A percentile compares a stretch with the other conserved stretches of the same genome.
These are phyloP conservation scores for Cololabis saira DNA, from an alignment of 2,113 vertebrate species.

Conservation along the genomic window DNA sequence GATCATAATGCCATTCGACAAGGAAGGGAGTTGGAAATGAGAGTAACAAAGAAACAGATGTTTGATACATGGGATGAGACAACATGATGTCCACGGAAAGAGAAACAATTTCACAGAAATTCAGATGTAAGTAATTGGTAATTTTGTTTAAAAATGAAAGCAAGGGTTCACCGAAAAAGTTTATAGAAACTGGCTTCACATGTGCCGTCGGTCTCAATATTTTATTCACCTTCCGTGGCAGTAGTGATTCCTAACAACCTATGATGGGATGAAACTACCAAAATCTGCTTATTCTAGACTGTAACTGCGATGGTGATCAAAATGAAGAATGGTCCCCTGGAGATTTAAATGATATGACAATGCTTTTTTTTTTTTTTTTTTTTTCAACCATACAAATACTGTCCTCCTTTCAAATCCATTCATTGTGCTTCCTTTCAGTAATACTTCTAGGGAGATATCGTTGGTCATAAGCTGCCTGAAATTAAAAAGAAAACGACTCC, in stretches of 20 bases:
- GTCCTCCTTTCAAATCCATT: conserved; percentile 47
- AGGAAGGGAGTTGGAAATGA: conserved; percentile 49
- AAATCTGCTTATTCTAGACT: conserved; percentile 31
- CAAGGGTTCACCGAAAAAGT: conserved; percentile 42
- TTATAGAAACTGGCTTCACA: conserved; percentile 24
- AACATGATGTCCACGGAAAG: conserved; percentile 60
- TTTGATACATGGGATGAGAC: conserved; percentile 57
- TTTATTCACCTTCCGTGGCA: conserved; percentile 53
- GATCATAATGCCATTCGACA: conserved; percentile 80
- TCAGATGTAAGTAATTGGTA: conserved; percentile 52
- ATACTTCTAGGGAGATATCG: conserved; percentile 63
- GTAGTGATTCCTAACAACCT: conserved; percentile 29
- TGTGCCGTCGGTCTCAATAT: conserved; percentile 16
- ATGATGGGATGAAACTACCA: conserved; percentile 23
- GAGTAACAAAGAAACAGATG: conserved; percentile 64
- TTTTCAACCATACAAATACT: conserved; percentile 48
- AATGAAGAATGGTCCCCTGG: conserved; percentile 44
- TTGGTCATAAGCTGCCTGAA: conserved; percentile 81
- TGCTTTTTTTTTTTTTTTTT: conserved; percentile 42
- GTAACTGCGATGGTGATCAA: conserved; percentile 10
- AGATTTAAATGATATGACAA: conserved; percentile 47
- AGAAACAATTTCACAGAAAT: conserved; percentile 72
- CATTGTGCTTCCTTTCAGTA: conserved; percentile 74
- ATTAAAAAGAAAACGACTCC: conserved; percentile 85
- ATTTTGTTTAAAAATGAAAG: conserved; percentile 44